Evolutionary conservation across 2,888 invertebrate genomes (phyloP).

Genomic region (Papilio protenor): DNA sequence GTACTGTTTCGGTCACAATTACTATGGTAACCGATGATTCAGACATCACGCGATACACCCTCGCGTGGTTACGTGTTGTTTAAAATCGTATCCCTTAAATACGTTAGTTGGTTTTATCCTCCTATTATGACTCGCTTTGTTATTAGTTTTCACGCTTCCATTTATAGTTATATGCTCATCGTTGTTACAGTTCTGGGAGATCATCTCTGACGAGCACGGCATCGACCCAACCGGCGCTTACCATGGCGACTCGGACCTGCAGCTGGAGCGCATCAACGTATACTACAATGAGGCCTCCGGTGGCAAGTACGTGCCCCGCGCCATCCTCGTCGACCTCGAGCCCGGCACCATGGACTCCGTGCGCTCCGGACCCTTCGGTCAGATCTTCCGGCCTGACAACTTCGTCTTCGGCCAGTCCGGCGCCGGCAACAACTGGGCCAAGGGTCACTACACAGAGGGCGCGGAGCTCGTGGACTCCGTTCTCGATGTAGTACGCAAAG

Average conservation of each 20-base stretch:
- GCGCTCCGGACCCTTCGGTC: slow-evolving; percentile 88
- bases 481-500: slow-evolving; percentile 92
- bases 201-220: slow-evolving; percentile 97
- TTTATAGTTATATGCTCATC: background rate
- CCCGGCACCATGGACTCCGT: slow-evolving; percentile 87
- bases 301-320: slow-evolving; percentile 77
- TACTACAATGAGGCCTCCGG: slow-evolving; percentile 96
- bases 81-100: slow-evolving; percentile 40
- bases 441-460: slow-evolving; percentile 89
- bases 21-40: slow-evolving; percentile 68
- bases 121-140: background rate
- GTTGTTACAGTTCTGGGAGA: slow-evolving; percentile 90
- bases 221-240: slow-evolving; percentile 96
- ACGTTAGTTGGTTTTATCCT: slow-evolving; percentile 18
- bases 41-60: slow-evolving; percentile 54
- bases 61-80: slow-evolving; percentile 38
- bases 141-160: background rate
- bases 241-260: slow-evolving; percentile 95
- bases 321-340: slow-evolving; percentile 77
- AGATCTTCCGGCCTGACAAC: slow-evolving; percentile 90
- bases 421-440: slow-evolving; percentile 86
- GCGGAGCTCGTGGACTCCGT: slow-evolving; percentile 89
- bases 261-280: slow-evolving; percentile 97
- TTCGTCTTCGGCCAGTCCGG: slow-evolving; percentile 88
- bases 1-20: slow-evolving; percentile 65